These are phyloP conservation scores for Grallaria varia DNA, from an alignment of 2,113 vertebrate genomes.

Conservation along the genomic window DNA sequence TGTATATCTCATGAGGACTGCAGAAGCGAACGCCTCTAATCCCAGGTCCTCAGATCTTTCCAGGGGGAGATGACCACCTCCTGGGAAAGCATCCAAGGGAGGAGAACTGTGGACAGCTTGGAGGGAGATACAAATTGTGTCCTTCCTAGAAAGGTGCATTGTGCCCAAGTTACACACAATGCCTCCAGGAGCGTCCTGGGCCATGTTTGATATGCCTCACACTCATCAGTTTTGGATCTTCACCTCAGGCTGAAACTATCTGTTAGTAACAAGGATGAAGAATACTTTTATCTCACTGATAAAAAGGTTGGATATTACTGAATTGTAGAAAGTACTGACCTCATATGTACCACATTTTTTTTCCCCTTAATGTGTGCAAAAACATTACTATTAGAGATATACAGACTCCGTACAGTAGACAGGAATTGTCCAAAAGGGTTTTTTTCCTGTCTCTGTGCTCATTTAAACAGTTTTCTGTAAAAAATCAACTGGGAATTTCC, in stretches of 20 bases:
- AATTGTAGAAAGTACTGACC: neutral
- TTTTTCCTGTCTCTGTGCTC: neutral
- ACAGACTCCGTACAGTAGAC: neutral
- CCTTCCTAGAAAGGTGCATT: neutral
- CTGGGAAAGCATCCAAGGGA: neutral
- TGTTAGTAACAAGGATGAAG: neutral
- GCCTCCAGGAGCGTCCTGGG: neutral
- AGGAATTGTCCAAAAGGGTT: neutral
- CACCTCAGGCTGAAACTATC: neutral
- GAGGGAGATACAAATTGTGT: neutral
- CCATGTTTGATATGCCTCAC: neutral
- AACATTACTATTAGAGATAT: neutral
- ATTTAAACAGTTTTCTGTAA: conserved; percentile 46
- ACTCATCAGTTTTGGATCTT: neutral
- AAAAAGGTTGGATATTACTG: neutral
- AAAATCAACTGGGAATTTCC: conserved; percentile 61
- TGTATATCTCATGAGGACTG: neutral
- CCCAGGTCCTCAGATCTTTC: neutral
- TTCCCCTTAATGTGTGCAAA: neutral
- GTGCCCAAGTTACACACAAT: neutral
- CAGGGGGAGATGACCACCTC: neutral
- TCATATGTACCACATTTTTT: accelerated
- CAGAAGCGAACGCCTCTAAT: accelerated
- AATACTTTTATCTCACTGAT: neutral
- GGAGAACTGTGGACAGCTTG: neutral